A percentile compares a stretch with the other conserved stretches of the same genome.
phyloP scores from a whole-genome alignment of 2,113 vertebrate species.

The Platycercus adscitus region DNA sequence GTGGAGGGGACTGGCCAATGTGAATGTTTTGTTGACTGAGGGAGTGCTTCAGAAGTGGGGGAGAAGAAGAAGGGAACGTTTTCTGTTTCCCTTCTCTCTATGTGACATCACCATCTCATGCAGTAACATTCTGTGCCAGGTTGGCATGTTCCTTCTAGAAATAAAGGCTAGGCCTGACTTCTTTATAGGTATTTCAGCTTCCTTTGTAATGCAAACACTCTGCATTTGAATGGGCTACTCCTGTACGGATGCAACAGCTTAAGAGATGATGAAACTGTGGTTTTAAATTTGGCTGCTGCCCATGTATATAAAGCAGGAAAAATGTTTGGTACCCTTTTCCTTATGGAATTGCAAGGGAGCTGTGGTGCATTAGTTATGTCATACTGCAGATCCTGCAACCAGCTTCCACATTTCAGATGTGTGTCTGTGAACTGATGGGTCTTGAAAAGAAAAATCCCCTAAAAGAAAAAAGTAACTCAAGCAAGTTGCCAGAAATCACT shows the following conservation, averaged over 20 bases:
- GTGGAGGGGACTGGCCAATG: not conserved
- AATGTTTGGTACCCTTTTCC: not conserved
- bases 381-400: not conserved
- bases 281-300: not conserved
- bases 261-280: not conserved
- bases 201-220: rapidly evolving
- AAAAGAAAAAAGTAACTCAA: not conserved
- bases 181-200: not conserved
- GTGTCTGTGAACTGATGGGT: not conserved
- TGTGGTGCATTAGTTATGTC: not conserved
- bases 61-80: not conserved
- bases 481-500: not conserved
- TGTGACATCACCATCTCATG: not conserved
- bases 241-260: not conserved
- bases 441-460: not conserved
- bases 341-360: not conserved
- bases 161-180: not conserved
- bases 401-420: not conserved
- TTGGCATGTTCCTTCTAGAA: not conserved
- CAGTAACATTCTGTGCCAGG: not conserved
- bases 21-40: not conserved
- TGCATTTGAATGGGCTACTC: not conserved
- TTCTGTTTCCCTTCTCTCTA: not conserved
- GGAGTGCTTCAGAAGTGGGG: not conserved
- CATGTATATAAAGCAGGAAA: rapidly evolving